Conservation (phyloP, 92 coral and sea anemone genomes). For the Epizoanthus illoricatus region DNA sequence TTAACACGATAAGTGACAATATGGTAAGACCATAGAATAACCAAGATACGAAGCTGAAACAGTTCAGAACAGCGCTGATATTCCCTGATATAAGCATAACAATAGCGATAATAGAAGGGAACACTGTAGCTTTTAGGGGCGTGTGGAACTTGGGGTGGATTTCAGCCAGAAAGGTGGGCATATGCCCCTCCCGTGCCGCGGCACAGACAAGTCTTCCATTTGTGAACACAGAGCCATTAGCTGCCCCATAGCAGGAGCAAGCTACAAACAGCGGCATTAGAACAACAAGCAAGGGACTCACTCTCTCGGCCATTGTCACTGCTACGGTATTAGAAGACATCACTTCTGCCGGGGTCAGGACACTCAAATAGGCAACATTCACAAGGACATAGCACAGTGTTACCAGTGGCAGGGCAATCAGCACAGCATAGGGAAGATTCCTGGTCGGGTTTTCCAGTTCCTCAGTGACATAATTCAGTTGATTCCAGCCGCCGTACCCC, state of each 20-base stretch:
- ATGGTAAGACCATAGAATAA: constrained; percentile 63
- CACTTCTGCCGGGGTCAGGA: constrained; percentile 68
- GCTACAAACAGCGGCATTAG: constrained; percentile 75
- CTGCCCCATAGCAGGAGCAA: constrained; percentile 81
- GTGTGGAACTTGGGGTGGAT: constrained; percentile 43
- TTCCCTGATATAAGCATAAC: constrained; percentile 66
- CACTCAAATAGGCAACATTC: constrained; percentile 65
- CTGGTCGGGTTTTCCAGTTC: constrained; percentile 67
- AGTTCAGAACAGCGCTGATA: constrained; percentile 63
- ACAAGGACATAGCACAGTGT: constrained; percentile 68
- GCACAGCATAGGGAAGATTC: constrained; percentile 65
- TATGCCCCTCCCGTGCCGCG: constrained; percentile 73
- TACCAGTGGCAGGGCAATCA: constrained; percentile 68
- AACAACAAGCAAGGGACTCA: constrained; percentile 53
- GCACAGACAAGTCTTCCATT: constrained; percentile 74
- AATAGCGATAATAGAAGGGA: constrained; percentile 73
- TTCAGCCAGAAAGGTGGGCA: constrained; percentile 62
- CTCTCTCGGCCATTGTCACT: constrained; percentile 68
- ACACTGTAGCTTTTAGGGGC: constrained; percentile 70
- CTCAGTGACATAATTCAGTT: constrained; percentile 69
- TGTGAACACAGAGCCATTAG: constrained; percentile 74
- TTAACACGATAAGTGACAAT: constrained; percentile 56
- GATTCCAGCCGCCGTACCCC: constrained; percentile 86
- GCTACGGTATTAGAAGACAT: constrained; percentile 71
- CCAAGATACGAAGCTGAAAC: constrained; percentile 77